These are phyloP conservation scores for Pocillopora meandrina DNA, from an alignment of 92 coral and sea anemone genomes.

Conservation along the genomic window DNA sequence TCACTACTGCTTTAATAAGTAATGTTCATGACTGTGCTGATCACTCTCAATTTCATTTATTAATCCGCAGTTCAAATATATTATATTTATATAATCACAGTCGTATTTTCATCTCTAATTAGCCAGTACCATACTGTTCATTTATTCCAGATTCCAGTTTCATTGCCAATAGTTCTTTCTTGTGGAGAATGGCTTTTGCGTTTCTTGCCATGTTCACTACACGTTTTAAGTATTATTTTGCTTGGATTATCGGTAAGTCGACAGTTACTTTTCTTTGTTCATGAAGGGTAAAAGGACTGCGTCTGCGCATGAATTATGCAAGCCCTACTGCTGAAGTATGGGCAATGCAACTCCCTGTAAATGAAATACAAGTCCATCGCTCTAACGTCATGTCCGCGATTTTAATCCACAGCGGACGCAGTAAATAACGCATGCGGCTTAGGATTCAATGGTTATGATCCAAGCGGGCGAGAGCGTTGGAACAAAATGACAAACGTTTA, in stretches of 20 bases:
- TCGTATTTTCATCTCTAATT: no score
- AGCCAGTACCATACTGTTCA: no score
- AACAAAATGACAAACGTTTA: conserved; percentile 66
- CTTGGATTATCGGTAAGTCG: conserved; percentile 74
- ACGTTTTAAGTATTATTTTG: conserved; percentile 84
- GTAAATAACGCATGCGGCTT: conserved; percentile 79
- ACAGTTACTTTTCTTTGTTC: neutral
- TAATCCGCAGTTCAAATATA: no score
- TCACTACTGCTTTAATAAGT: no score
- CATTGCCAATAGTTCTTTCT: conserved; percentile 59
- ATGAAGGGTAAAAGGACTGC: no score
- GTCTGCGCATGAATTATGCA: no score
- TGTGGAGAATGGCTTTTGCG: conserved; percentile 64
- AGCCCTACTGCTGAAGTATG: neutral
- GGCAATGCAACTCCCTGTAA: no score
- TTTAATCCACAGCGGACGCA: conserved; percentile 71
- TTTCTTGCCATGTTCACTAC: conserved; percentile 50
- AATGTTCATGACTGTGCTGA: no score
- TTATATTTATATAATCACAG: no score
- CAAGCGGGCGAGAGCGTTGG: conserved; percentile 77
- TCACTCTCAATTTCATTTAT: no score
- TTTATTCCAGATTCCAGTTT: conserved; percentile 71
- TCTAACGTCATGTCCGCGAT: neutral
- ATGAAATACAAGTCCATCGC: neutral
- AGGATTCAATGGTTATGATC: conserved; percentile 87